phyloP scores from a whole-genome alignment of 2,888 invertebrate genomes.

The Lordiphosa fenestrarum region DNA sequence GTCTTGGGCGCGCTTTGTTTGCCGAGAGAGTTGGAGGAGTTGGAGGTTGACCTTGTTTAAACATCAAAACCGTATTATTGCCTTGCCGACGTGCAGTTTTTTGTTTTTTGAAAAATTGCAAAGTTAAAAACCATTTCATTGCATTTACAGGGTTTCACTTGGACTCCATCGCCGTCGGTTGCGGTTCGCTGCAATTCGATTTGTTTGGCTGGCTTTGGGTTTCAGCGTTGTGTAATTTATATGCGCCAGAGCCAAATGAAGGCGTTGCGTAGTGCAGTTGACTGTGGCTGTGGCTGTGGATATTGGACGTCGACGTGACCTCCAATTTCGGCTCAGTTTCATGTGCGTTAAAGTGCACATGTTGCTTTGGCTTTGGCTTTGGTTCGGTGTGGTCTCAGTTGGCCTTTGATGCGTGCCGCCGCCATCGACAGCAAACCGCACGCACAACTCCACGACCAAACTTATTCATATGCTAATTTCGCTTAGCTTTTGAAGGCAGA shows the following conservation, averaged over 20 bases:
- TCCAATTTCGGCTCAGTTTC: constrained; percentile 67
- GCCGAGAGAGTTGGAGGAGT: constrained; percentile 23
- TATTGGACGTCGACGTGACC: constrained; percentile 65
- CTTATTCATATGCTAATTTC: constrained; percentile 69
- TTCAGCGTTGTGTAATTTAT: constrained; percentile 68
- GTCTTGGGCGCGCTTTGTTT: constrained; percentile 45
- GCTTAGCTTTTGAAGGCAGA: constrained; percentile 41
- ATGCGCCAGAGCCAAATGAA: constrained; percentile 55
- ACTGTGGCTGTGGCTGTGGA: constrained; percentile 6
- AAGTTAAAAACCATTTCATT: constrained; percentile 72
- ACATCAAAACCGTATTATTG: constrained; percentile 63
- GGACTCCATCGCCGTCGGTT: constrained; percentile 33
- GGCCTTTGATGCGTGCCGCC: constrained; percentile 64
- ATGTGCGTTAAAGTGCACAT: constrained; percentile 62
- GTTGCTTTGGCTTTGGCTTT: constrained; percentile 33
- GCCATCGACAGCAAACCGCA: constrained; percentile 34
- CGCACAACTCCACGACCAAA: constrained; percentile 31
- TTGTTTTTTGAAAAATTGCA: constrained; percentile 59
- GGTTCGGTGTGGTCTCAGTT: constrained; percentile 48
- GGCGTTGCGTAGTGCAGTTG: constrained; percentile 43
- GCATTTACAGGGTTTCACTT: constrained; percentile 73
- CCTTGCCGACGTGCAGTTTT: constrained; percentile 42
- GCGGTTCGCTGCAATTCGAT: constrained; percentile 58
- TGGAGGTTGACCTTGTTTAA: constrained; percentile 64
- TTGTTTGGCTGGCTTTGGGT: constrained; percentile 39